phyloP scores from a whole-genome alignment of 2,888 invertebrate genomes.

The Rhingia campestris region DNA sequence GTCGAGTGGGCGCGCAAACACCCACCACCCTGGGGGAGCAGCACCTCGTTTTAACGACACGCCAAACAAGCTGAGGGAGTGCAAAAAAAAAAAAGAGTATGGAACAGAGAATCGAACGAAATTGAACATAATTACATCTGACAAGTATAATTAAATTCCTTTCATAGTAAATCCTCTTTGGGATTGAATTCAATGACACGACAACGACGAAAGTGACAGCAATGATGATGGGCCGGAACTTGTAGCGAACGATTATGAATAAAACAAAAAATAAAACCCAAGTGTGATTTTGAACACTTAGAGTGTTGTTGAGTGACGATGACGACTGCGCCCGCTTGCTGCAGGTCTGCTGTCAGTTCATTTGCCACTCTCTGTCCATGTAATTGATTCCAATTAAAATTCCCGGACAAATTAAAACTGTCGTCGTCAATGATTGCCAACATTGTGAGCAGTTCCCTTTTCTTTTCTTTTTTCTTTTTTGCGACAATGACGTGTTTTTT shows the following conservation, averaged over 20 bases:
- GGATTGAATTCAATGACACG: slow-evolving; percentile 27
- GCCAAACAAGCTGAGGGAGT: slow-evolving; percentile 3
- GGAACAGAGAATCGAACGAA: slow-evolving; percentile 58
- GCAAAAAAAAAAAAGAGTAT: slow-evolving; percentile 3
- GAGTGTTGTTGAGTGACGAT: slow-evolving; percentile 45
- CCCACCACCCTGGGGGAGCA: background rate
- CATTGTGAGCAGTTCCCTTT: slow-evolving; percentile 7
- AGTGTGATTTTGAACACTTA: slow-evolving; percentile 65
- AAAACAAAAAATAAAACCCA: slow-evolving; percentile 11
- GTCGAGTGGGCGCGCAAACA: slow-evolving; percentile 41
- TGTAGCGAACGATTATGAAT: slow-evolving; percentile 10
- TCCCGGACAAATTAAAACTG: slow-evolving; percentile 64
- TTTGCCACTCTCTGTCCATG: slow-evolving; percentile 45
- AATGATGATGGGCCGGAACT: slow-evolving; percentile 18
- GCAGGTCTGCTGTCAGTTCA: slow-evolving; percentile 39
- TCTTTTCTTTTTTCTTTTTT: background rate
- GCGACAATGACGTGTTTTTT: slow-evolving; percentile 23
- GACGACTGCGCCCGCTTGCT: background rate
- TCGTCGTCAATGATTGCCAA: slow-evolving; percentile 41
- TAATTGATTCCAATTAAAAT: slow-evolving; percentile 71
- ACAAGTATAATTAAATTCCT: slow-evolving; percentile 72
- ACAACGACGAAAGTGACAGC: slow-evolving; percentile 32
- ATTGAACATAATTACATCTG: slow-evolving; percentile 73
- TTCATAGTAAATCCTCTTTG: slow-evolving; percentile 59
- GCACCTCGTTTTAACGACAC: background rate